phyloP scores from a whole-genome alignment of 2,797 vertebrate species.

The Leptatherina wallacei region DNA sequence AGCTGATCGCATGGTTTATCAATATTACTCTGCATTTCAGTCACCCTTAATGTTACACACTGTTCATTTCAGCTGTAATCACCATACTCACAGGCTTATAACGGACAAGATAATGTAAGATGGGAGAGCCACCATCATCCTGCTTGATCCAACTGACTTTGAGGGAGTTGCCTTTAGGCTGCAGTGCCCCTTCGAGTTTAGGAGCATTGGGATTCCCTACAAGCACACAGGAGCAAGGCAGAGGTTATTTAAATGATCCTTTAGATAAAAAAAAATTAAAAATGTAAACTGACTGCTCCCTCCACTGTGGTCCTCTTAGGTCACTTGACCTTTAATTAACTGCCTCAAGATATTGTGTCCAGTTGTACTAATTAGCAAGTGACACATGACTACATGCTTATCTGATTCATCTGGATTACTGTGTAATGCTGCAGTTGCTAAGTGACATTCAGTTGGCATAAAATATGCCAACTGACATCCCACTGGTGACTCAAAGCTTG shows the following conservation, averaged over 20 bases:
- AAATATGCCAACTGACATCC: slow-evolving; percentile 50
- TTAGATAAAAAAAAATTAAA: not conserved
- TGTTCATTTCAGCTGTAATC: not conserved
- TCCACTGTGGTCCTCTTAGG: slow-evolving; percentile 39
- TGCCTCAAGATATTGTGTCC: slow-evolving; percentile 39
- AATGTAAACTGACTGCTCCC: slow-evolving; percentile 23
- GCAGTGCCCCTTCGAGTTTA: slow-evolving; percentile 89
- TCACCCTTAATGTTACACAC: not conserved
- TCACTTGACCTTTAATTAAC: slow-evolving; percentile 47
- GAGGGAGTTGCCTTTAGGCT: slow-evolving; percentile 91
- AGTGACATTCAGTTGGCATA: slow-evolving; percentile 59
- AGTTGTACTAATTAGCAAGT: slow-evolving; percentile 68
- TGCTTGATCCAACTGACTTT: slow-evolving; percentile 94
- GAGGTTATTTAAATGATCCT: slow-evolving; percentile 27
- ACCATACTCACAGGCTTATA: slow-evolving; percentile 92
- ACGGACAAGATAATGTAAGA: slow-evolving; percentile 93
- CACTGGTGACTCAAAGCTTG: slow-evolving; percentile 21
- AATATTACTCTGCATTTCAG: not conserved
- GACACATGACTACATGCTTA: slow-evolving; percentile 59
- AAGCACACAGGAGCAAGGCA: slow-evolving; percentile 67
- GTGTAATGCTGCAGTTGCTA: slow-evolving; percentile 42
- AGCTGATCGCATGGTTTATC: no score
- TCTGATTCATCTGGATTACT: slow-evolving; percentile 68
- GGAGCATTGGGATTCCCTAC: slow-evolving; percentile 95
- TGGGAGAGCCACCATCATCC: slow-evolving; percentile 96